Percentiles rank a stretch among this genome's conserved stretches.
These are phyloP conservation scores for Furnarius figulus DNA, from an alignment of 2,113 vertebrate species.

Conservation along the genomic window DNA sequence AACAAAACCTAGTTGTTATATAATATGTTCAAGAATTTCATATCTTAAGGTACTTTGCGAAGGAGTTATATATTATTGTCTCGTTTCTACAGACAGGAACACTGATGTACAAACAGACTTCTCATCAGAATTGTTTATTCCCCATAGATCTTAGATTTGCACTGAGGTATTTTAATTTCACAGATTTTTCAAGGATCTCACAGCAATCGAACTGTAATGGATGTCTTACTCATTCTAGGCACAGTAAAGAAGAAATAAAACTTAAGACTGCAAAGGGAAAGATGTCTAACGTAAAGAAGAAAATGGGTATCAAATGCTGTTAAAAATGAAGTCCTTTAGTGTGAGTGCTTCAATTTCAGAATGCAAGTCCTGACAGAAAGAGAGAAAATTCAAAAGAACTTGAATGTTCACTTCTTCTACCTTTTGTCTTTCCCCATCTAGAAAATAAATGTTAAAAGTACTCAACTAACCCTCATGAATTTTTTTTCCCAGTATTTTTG, in stretches of 20 bases:
- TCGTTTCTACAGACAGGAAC: neutral
- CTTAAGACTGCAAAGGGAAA: neutral
- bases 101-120: neutral
- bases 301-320: neutral
- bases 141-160: neutral
- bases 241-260: neutral
- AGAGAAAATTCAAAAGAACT: neutral
- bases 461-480: neutral
- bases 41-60: neutral
- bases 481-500: neutral
- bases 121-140: neutral
- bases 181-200: neutral
- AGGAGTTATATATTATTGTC: neutral
- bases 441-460: neutral
- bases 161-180: neutral
- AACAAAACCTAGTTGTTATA: neutral
- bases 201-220: neutral
- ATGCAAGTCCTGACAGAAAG: neutral
- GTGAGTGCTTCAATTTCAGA: neutral
- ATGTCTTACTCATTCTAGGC: neutral
- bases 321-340: neutral
- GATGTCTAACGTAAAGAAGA: neutral
- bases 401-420: neutral
- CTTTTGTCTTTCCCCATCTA: neutral
- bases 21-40: neutral